Conservation (phyloP, 2,888 invertebrate genomes). For the Pseudococcus viburni region DNA sequence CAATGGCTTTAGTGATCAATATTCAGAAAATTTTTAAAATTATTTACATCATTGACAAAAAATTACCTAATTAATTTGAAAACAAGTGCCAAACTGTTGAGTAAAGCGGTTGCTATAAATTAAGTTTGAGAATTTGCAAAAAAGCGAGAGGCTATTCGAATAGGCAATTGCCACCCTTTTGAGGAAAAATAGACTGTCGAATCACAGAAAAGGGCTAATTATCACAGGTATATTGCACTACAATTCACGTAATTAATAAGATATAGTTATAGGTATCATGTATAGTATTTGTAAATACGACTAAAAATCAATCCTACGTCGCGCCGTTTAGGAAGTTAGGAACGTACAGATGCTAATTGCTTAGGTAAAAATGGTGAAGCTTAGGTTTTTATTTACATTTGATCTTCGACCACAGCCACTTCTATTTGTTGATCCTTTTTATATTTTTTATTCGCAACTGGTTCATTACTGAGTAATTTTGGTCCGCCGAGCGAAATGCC, state of each 20-base stretch:
- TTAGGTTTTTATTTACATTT: conserved; percentile 55
- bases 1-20: too few relatives aligned
- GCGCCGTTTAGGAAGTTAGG: neutral
- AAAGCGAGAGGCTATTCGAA: neutral
- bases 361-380: conserved; percentile 9
- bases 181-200: conserved; percentile 51
- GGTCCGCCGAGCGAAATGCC: conserved; percentile 68
- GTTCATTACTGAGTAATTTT: conserved; percentile 59
- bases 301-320: conserved; percentile 29
- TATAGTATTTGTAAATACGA: neutral
- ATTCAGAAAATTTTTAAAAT: too few relatives aligned
- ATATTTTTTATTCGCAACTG: conserved; percentile 28
- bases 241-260: conserved; percentile 21
- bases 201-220: conserved; percentile 52
- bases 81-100: too few relatives aligned
- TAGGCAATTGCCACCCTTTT: conserved; percentile 30
- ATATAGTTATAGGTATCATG: neutral
- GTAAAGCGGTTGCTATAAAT: too few relatives aligned
- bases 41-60: too few relatives aligned
- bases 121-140: neutral
- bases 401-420: conserved; percentile 63
- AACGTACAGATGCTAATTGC: neutral
- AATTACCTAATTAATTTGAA: too few relatives aligned
- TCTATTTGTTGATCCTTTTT: conserved; percentile 45
- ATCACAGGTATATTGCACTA: conserved; percentile 55